Base-by-base conservation (phyloP, 2,113 vertebrate species). In the Amblyopsis rosae region DNA sequence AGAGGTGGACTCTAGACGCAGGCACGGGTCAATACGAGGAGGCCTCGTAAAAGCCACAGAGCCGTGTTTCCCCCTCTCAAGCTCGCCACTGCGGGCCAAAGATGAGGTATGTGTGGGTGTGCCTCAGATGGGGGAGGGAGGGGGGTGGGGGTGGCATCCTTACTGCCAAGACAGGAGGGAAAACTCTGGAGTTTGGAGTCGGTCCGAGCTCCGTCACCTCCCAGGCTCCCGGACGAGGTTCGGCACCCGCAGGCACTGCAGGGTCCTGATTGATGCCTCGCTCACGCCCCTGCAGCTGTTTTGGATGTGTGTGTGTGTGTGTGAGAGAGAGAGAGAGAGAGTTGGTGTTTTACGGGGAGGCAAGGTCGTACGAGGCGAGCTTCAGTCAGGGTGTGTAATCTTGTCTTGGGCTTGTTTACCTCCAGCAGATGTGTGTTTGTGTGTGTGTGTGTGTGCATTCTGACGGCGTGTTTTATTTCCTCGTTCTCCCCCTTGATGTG, bases 11-110 rank as follows among this genome's bases (percentile, higher is more conserved):
- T 65, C 49, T 69, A 81, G 73, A 81, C 73, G 64, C 49, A 8
- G n/a, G 48, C 68, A 70, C 58, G 86, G 84, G 86, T 88, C 88
- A 86, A 69, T 50, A 71, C 81, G 56, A 75, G 48, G 67, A 53
- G 60, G 73, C 62, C 75, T 79, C 78, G 81, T 86, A 86, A 88
- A 90, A 89, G 54, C 60, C 78, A 85, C 4, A 85, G 67, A 56
- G 75, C 82, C 75, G 35, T 80, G 73, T 78, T 79, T 67, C 83
- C 74, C 72, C 45, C 59, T 81, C 70, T 75, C 62, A 70, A 48
- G 26, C 84, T 76, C 71, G 70, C 65, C 59, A 60, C 55, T 49
- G 59, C 63, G 48, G 76, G 64, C 70, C 67, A 82, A 73, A 77
- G 77, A 86, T 83, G 84, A 83, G 73, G 82, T 88, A 11, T 64